Percentiles rank a stretch among this genome's conserved stretches.
phyloP scores from a whole-genome alignment of 2,888 invertebrate genomes.

The Seira musarum region DNA sequence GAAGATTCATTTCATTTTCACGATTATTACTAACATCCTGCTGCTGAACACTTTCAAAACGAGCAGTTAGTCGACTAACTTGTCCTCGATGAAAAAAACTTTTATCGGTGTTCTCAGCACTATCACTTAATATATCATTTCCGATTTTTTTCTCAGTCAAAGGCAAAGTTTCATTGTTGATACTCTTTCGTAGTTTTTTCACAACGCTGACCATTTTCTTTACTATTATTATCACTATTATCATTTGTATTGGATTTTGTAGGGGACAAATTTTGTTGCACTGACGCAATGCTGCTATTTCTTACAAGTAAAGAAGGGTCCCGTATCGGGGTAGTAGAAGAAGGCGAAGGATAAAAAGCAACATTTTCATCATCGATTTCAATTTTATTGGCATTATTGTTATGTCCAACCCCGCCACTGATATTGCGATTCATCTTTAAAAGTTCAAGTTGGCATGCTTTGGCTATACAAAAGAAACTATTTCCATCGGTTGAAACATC shows the following conservation, averaged over 20 bases:
- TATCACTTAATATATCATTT: too few species aligned
- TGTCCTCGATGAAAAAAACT: not conserved
- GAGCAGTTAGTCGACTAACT: constrained; percentile 45
- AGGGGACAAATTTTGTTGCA: too few species aligned
- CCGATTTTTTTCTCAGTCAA: not conserved
- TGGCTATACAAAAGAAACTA: constrained; percentile 64
- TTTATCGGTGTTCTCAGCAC: too few species aligned
- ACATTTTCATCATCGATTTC: too few species aligned
- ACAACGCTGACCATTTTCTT: constrained; percentile 21
- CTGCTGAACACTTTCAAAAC: constrained; percentile 44
- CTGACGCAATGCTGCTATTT: constrained; percentile 18
- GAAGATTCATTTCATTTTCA: too few species aligned
- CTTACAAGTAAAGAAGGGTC: constrained; percentile 43
- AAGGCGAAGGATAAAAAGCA: constrained; percentile 27
- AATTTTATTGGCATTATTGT: constrained; percentile 29
- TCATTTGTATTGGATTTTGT: constrained; percentile 11
- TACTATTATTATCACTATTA: constrained; percentile 31
- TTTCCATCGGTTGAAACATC: constrained; percentile 63
- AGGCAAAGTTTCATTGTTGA: constrained; percentile 17
- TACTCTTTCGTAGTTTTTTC: too few species aligned
- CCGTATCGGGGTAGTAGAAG: constrained; percentile 19
- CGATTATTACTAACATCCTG: not conserved
- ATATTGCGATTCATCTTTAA: constrained; percentile 51
- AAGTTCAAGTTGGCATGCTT: constrained; percentile 63
- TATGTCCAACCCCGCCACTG: constrained; percentile 22